Conservation (phyloP, 1,140 invertebrate species). For the Magallana ariakensis region DNA sequence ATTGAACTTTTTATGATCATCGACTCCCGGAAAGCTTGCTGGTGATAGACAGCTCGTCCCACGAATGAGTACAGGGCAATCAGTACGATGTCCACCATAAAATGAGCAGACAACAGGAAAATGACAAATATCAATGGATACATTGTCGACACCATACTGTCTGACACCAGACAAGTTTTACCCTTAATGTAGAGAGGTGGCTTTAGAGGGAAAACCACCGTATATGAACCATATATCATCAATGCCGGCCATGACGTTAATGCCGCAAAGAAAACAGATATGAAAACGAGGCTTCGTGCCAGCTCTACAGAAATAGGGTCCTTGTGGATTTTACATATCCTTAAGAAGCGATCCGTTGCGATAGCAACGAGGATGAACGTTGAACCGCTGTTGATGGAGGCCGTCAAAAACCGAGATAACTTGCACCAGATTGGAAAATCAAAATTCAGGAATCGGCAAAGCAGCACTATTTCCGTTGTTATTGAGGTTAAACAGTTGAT, state of each 20-base stretch:
- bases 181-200: slow-evolving; percentile 12
- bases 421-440: slow-evolving; percentile 55
- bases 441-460: slow-evolving; percentile 48
- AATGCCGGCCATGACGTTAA: slow-evolving; percentile 51
- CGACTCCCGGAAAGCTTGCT: slow-evolving; percentile 39
- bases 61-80: slow-evolving; percentile 48
- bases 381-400: slow-evolving; percentile 49
- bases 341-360: slow-evolving; percentile 52
- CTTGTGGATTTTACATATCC: slow-evolving; percentile 51
- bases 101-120: slow-evolving; percentile 49
- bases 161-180: slow-evolving; percentile 52
- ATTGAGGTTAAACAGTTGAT: slow-evolving; percentile 49
- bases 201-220: slow-evolving; percentile 13
- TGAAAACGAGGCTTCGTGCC: slow-evolving; percentile 37
- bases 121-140: slow-evolving; percentile 51
- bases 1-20: neutral
- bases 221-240: slow-evolving; percentile 53
- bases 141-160: slow-evolving; percentile 28
- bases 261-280: slow-evolving; percentile 37
- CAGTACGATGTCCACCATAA: slow-evolving; percentile 42
- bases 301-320: slow-evolving; percentile 30
- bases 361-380: slow-evolving; percentile 52
- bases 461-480: slow-evolving; percentile 43
- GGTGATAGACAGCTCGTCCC: slow-evolving; percentile 39
- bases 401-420: slow-evolving; percentile 52